Base-by-base conservation (phyloP, 2,797 vertebrate species). In the Helostoma temminkii region DNA sequence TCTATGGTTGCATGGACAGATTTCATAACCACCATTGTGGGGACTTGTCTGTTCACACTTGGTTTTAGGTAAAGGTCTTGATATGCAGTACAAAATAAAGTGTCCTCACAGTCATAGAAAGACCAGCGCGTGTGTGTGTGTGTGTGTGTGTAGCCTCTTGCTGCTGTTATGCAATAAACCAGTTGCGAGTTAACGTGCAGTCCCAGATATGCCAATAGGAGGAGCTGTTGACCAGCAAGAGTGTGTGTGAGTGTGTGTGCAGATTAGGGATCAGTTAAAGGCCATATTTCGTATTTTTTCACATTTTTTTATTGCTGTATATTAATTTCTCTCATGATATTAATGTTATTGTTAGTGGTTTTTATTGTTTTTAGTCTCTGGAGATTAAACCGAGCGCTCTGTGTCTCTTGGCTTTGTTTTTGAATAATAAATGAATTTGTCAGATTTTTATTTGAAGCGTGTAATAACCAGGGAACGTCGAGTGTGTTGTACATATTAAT, bases 401-500 rank as follows among this genome's bases (percentile, higher is more conserved):
- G 60, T 45, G 11, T 82, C 79, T 42, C 74, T 28, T 68, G 79
- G 78, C 78, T 68, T 86, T 82, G 53, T 87, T 49, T 88, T 81
- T 69, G 53, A 81, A 74, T 85, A 82, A 83, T 89, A 76, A 72
- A n/a, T n/a, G n/a, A n/a, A 57, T 55, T 87, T 80, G 72, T 82
- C 66, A 71, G 53, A 76, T 87, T 72, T 88, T 86, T 81, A 81
- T 88, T 86, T 60, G 49, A 79, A 67, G 54, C 50, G 62, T 80
- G 81, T 90, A 55, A 86, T 84, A 89, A 90, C 81, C 89, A 91
- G 90, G 90, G 91, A 93, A 91, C 45, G 72, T 63, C 39, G 68
- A 67, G 70, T 82, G 21, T 87, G 84, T 84, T 94, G 93, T 94
- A 93, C 71, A 94, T 91, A 84, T 67, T 55, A 85, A 86, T 74